phyloP scores from a whole-genome alignment of 2,888 invertebrate species.

The Acleris emargana region DNA sequence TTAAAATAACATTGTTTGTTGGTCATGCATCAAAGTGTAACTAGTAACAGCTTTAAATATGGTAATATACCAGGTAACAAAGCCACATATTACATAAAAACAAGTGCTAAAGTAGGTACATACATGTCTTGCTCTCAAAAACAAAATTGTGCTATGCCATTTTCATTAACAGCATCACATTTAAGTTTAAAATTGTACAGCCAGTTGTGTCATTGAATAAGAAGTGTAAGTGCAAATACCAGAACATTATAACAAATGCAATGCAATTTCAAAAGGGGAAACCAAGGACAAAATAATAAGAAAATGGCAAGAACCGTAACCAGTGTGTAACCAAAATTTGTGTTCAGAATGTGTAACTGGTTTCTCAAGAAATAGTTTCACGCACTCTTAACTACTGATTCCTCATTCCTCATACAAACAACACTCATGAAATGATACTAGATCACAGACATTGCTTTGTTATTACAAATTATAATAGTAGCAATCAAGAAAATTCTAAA shows the following conservation, averaged over 20 bases:
- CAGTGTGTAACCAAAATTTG: conserved; percentile 30
- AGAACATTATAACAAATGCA: conserved; percentile 21
- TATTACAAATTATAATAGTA: not conserved
- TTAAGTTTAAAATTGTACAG: not conserved
- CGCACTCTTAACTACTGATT: conserved; percentile 39
- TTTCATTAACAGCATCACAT: too few species aligned
- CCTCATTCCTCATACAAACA: conserved; percentile 22
- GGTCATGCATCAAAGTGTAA: not conserved
- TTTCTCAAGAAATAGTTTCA: conserved; percentile 39
- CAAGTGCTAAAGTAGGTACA: too few species aligned
- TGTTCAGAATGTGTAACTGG: conserved; percentile 32
- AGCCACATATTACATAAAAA: too few species aligned
- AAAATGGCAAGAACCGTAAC: conserved; percentile 19
- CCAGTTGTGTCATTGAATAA: not conserved
- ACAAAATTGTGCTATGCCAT: too few species aligned
- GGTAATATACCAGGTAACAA: not conserved
- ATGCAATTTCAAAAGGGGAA: conserved; percentile 13
- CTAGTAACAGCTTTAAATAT: not conserved
- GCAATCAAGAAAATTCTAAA: too few species aligned
- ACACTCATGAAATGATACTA: not conserved
- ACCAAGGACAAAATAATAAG: conserved; percentile 24
- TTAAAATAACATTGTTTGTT: too few species aligned
- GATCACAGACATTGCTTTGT: conserved; percentile 17
- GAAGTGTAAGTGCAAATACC: conserved; percentile 4
- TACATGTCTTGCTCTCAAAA: too few species aligned